Conservation (phyloP, 2,113 vertebrate species). For the Chaetorhynchus papuensis region DNA sequence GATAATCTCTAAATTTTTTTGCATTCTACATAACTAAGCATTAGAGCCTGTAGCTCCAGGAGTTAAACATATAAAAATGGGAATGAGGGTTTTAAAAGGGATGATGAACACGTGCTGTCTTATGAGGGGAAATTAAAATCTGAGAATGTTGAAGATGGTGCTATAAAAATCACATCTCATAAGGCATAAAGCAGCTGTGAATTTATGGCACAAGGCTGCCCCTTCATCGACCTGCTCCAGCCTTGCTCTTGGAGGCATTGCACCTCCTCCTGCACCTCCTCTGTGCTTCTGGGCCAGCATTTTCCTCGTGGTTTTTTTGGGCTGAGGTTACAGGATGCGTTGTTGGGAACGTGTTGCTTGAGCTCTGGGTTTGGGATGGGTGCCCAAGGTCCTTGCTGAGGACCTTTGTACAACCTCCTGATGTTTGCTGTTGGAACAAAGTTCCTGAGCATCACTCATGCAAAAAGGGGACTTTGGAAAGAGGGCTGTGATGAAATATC, state of each 20-base stretch:
- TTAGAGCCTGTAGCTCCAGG: background rate
- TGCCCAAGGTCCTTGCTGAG: background rate
- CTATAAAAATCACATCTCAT: background rate
- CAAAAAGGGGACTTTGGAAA: conserved; percentile 49
- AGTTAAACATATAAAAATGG: background rate
- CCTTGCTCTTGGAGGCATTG: background rate
- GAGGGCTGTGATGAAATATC: conserved; percentile 28
- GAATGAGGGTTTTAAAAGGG: background rate
- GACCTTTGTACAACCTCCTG: conserved; percentile 25
- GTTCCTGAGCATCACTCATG: background rate
- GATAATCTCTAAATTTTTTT: background rate
- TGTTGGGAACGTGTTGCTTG: background rate
- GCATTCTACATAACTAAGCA: background rate
- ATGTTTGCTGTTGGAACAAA: conserved; percentile 39
- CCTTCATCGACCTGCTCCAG: background rate
- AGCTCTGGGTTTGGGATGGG: background rate
- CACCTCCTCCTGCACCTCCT: rapidly evolving
- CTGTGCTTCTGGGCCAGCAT: background rate
- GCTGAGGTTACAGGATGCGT: background rate
- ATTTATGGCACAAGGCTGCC: background rate
- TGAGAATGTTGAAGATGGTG: background rate
- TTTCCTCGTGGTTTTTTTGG: rapidly evolving
- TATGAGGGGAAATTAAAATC: background rate
- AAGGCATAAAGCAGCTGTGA: background rate
- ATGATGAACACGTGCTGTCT: background rate